Percentiles rank a stretch among this genome's conserved stretches.
phyloP scores from a whole-genome alignment of 2,113 vertebrate genomes.

The Kryptolebias marmoratus region DNA sequence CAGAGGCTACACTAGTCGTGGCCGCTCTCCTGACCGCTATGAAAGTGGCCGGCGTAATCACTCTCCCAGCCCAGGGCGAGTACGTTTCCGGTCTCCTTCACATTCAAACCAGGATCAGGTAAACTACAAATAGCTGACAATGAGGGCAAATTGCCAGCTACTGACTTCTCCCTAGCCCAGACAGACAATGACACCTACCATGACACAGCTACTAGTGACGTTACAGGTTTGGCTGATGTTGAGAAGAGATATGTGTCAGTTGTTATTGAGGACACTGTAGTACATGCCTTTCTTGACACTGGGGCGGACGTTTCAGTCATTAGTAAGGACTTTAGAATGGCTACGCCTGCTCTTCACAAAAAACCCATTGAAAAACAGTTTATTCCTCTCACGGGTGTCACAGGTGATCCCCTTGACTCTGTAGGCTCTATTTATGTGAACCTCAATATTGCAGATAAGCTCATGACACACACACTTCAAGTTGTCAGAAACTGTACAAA shows the following conservation, averaged over 20 bases:
- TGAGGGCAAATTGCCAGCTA: background rate
- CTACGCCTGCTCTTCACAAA: background rate
- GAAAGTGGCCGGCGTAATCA: too few species aligned
- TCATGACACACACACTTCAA: too few species aligned
- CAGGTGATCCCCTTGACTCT: background rate
- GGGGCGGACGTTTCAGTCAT: background rate
- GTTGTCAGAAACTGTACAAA: too few species aligned
- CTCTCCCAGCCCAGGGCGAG: background rate
- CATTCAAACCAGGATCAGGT: background rate
- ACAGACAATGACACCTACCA: background rate
- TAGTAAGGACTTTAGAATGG: background rate
- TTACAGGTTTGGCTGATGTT: background rate
- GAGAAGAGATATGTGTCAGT: too few species aligned
- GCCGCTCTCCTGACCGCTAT: too few species aligned
- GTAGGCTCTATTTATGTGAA: too few species aligned
- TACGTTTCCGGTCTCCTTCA: background rate
- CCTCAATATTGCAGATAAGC: too few species aligned
- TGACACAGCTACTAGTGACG: background rate
- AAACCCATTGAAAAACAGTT: background rate
- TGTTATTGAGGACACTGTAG: too few species aligned
- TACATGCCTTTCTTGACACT: background rate
- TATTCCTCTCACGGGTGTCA: slow-evolving; percentile 8
- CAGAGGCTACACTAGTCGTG: too few species aligned
- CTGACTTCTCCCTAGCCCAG: background rate
- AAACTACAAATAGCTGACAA: background rate